Percentiles rank a stretch among this genome's conserved stretches.
These are phyloP conservation scores for Zosterops borbonicus DNA, from an alignment of 2,113 vertebrate genomes.

Conservation along the genomic window DNA sequence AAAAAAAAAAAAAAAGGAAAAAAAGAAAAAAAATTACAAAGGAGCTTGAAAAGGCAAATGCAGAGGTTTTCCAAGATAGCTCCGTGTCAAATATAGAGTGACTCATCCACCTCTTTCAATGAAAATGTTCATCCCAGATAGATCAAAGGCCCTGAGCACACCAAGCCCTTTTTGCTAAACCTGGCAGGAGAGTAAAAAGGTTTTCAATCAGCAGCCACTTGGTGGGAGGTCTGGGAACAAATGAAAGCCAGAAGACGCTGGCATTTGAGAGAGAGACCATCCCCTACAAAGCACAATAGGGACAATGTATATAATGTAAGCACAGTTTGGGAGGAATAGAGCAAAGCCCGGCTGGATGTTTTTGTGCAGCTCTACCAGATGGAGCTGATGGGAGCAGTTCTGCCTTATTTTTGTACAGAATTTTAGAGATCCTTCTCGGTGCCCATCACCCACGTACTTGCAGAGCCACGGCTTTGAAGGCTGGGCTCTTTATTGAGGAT, in stretches of 20 bases:
- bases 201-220: slow-evolving; percentile 60
- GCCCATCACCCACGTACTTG: background rate
- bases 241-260: slow-evolving; percentile 58
- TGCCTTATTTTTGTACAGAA: background rate
- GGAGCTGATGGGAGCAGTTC: background rate
- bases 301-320: background rate
- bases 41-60: slow-evolving; percentile 42
- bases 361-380: background rate
- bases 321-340: background rate
- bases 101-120: slow-evolving; percentile 55
- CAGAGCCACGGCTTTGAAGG: background rate
- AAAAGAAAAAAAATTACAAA: background rate
- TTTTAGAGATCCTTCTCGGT: background rate
- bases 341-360: background rate
- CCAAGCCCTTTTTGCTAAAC: slow-evolving; percentile 56
- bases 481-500: fast-evolving
- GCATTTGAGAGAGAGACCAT: slow-evolving; percentile 30
- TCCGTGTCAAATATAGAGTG: background rate
- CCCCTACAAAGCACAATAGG: slow-evolving; percentile 51
- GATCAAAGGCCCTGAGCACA: slow-evolving; percentile 63
- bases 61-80: slow-evolving; percentile 48
- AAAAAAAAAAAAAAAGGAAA: background rate
- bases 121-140: slow-evolving; percentile 55
- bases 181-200: slow-evolving; percentile 63
- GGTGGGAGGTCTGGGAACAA: slow-evolving; percentile 67